Evolutionary conservation across 2,113 vertebrate species (phyloP).

Genomic region (Sula dactylatra): DNA sequence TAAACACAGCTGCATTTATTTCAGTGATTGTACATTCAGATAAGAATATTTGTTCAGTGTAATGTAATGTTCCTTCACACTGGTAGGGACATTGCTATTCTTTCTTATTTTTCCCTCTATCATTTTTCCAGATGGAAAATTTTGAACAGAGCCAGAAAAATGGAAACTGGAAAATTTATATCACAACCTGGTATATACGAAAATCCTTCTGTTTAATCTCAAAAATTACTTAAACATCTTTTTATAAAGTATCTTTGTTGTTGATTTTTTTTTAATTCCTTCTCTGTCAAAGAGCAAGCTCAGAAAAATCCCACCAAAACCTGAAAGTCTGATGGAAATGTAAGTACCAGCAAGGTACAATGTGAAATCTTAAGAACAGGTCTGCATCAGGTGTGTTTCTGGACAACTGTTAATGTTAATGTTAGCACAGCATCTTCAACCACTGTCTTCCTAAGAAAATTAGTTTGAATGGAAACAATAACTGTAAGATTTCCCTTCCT

Average conservation of each 20-base stretch:
- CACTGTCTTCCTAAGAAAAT: background rate
- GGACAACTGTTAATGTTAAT: background rate
- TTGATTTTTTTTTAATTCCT: background rate
- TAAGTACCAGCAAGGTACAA: background rate
- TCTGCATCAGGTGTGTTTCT: background rate
- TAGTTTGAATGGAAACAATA: background rate
- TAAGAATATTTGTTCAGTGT: constrained; percentile 55
- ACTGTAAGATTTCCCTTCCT: background rate
- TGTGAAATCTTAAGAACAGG: background rate
- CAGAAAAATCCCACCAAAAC: background rate
- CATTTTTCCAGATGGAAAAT: constrained; percentile 64
- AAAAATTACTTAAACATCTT: background rate
- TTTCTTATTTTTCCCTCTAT: constrained; percentile 38
- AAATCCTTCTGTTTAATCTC: background rate
- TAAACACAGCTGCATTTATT: constrained; percentile 70
- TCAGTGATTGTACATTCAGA: constrained; percentile 64
- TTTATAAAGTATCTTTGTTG: background rate
- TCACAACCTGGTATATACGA: background rate
- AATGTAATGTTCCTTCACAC: constrained; percentile 56
- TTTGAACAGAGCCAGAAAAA: constrained; percentile 22
- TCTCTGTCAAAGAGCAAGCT: background rate
- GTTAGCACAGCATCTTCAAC: background rate
- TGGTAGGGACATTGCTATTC: constrained; percentile 58
- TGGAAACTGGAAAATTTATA: constrained; percentile 12
- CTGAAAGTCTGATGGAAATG: background rate